phyloP scores from a whole-genome alignment of 2,797 vertebrate species.

The Rhinogobio ventralis region DNA sequence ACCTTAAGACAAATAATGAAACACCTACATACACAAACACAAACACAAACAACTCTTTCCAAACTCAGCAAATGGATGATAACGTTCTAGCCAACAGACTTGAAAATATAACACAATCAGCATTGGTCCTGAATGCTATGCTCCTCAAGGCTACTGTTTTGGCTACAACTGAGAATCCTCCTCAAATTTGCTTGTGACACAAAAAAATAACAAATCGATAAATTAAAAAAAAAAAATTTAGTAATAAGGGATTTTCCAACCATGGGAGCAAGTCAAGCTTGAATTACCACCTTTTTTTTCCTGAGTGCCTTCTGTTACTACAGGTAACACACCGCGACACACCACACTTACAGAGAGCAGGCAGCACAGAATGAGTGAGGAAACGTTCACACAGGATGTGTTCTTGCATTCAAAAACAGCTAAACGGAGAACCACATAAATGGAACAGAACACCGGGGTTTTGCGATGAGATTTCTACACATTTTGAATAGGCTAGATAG shows the following conservation, averaged over 20 bases:
- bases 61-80: not conserved
- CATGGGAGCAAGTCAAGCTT: no score
- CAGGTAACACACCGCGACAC: not conserved
- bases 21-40: not conserved
- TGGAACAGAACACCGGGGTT: not conserved
- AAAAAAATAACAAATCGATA: not conserved
- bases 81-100: not conserved
- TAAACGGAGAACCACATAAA: not conserved
- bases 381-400: not conserved
- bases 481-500: not conserved
- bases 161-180: not conserved
- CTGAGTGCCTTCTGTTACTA: not conserved
- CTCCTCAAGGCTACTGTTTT: not conserved
- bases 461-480: not conserved
- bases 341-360: not conserved
- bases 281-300: not conserved
- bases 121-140: not conserved
- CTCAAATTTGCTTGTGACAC: not conserved
- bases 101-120: not conserved
- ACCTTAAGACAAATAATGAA: constrained; percentile 8
- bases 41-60: no score
- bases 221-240: not conserved
- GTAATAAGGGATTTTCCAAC: no score
- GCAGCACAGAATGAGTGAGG: not conserved
- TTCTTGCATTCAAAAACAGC: constrained; percentile 1